phyloP scores from a whole-genome alignment of 2,113 vertebrate species.

The Campylomormyrus numenius region DNA sequence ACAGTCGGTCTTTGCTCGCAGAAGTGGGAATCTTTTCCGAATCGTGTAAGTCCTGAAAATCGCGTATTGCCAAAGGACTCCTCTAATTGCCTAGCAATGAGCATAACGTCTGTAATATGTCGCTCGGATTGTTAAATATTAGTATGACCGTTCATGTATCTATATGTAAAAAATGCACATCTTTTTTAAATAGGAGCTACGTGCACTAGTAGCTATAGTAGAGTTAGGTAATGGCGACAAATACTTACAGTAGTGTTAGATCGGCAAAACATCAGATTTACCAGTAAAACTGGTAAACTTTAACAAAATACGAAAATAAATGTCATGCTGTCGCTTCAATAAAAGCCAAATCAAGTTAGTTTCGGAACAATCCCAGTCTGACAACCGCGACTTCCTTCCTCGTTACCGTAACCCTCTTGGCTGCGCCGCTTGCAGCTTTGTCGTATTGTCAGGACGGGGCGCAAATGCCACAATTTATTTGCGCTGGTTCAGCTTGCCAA shows the following conservation, averaged over 20 bases:
- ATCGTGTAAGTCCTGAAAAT: conserved; percentile 49
- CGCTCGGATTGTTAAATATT: background rate
- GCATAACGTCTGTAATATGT: background rate
- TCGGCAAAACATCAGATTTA: background rate
- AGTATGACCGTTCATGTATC: background rate
- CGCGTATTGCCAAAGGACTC: conserved; percentile 15
- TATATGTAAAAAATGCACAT: conserved; percentile 13
- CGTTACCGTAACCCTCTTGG: conserved; percentile 9
- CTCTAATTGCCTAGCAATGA: background rate
- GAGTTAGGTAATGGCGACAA: background rate
- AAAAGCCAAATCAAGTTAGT: conserved; percentile 1
- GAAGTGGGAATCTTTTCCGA: conserved; percentile 50
- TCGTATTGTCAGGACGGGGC: conserved; percentile 52
- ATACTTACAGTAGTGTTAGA: background rate
- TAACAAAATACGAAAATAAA: background rate
- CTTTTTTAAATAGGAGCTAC: background rate
- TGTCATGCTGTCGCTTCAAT: background rate
- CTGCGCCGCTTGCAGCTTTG: conserved; percentile 40
- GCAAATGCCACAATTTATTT: conserved; percentile 47
- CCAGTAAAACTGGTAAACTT: background rate
- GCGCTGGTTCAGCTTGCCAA: conserved; percentile 12
- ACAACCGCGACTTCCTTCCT: background rate
- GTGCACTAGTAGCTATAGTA: background rate
- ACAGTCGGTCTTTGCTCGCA: conserved; percentile 21
- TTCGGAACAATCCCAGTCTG: background rate